Percentiles rank a stretch among this genome's conserved stretches.
phyloP scores from a whole-genome alignment of 92 coral and sea anemone species.

The Palythoa grandiflora region DNA sequence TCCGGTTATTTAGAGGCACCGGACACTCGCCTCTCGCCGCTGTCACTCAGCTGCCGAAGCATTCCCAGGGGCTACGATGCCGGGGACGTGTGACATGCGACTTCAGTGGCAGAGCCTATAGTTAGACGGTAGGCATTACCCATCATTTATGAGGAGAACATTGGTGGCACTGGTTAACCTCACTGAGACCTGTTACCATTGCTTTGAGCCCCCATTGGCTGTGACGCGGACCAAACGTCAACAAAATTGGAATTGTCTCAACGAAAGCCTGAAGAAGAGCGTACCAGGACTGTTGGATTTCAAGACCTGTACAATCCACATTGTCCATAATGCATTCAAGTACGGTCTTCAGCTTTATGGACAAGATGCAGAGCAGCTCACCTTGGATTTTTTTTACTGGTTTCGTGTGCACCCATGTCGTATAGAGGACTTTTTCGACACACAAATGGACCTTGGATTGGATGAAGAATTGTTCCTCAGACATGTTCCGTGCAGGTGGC shows the following conservation, averaged over 20 bases:
- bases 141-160: too few relatives aligned
- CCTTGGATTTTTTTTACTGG: slow-evolving; percentile 15
- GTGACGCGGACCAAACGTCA: slow-evolving; percentile 14
- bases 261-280: slow-evolving; percentile 13
- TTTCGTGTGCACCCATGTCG: slow-evolving; percentile 24
- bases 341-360: slow-evolving; percentile 34
- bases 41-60: too few relatives aligned
- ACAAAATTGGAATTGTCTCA: slow-evolving; percentile 23
- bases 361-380: slow-evolving; percentile 48
- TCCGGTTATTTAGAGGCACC: too few relatives aligned
- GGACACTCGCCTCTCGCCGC: too few relatives aligned
- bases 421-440: slow-evolving; percentile 39
- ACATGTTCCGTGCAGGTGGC: slow-evolving; percentile 17
- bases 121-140: too few relatives aligned
- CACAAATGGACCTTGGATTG: slow-evolving; percentile 35
- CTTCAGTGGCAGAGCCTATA: too few relatives aligned
- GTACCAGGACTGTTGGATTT: slow-evolving; percentile 29
- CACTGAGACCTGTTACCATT: too few relatives aligned
- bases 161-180: not conserved
- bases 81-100: too few relatives aligned
- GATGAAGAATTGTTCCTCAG: slow-evolving; percentile 23
- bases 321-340: slow-evolving; percentile 28
- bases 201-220: not conserved
- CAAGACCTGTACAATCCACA: slow-evolving; percentile 32
- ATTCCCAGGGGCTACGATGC: too few relatives aligned